Base-by-base conservation (phyloP, 1,140 invertebrate species). In the Diprion similis region DNA sequence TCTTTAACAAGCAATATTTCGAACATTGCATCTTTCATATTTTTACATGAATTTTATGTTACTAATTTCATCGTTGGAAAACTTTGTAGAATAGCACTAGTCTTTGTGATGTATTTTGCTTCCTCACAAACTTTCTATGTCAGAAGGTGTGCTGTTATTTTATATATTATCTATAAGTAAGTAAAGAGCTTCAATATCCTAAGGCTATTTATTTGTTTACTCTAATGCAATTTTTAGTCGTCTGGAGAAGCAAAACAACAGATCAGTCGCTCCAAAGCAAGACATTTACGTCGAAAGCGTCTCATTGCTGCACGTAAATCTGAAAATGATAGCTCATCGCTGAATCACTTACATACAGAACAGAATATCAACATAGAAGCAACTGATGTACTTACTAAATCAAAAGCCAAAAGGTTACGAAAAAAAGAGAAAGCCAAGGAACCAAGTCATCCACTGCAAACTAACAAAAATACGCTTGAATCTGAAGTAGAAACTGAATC, bases 281-380 rank as follows among this genome's bases (percentile, higher is more conserved):
- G 85, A 69, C 84, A 85, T 76, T 73, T 85, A 11, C 78, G 85
- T 46, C 76, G 85, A 71, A 86, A 84, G 66, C 80, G 81, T 66
- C 76, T 85, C 66, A 79, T 82, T 46, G 78, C 80, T 68, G 84
- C 84, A 19, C 78, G 83, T 10, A 81, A 75, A 75, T 78, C 78
- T 24, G 74, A 75, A 13, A 70, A 73, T 11, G 66, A 75, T 19
- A n/a, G 70, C 59, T 18, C 45, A 18, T 51, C 64, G 8, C 67
- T 10, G 10, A 17, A 10, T 1, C 71, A 75, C 15, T 18, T 59
- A n/a, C 18, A 71, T 18, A 59, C 17, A 13, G 68, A 18, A 15
- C 15, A n/a, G 10, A 64, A 71, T 71, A 64, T 47, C 8, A 66
- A 71, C 3, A 70, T 24, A 51, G 67, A 76, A 2, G 74, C 79